A percentile compares a stretch with the other conserved stretches of the same genome.
phyloP scores from a whole-genome alignment of 2,113 vertebrate species.

The Paratilapia polleni region DNA sequence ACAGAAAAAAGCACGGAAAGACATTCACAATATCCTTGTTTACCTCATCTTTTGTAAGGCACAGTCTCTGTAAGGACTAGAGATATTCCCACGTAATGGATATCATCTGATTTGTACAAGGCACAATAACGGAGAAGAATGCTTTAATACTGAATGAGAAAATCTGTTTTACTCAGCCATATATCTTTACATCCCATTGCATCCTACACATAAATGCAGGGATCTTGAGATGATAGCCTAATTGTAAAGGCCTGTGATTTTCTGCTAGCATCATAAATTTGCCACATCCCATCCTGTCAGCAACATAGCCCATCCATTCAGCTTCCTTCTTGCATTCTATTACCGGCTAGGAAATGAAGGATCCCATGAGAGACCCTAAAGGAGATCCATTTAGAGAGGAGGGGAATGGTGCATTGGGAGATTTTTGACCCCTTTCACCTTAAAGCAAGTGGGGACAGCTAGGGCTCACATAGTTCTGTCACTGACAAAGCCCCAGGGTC shows the following conservation, averaged over 20 bases:
- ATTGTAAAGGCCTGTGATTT: conserved; percentile 56
- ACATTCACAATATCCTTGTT: not conserved
- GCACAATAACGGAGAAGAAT: conserved; percentile 42
- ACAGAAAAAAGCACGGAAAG: not conserved
- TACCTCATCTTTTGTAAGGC: not conserved
- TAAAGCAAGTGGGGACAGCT: conserved; percentile 40
- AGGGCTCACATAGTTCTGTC: conserved; percentile 48
- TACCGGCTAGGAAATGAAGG: conserved; percentile 61
- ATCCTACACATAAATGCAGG: conserved; percentile 39
- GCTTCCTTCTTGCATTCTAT: conserved; percentile 58
- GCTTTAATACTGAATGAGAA: conserved; percentile 57
- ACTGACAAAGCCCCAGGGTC: conserved; percentile 49
- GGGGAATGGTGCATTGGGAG: conserved; percentile 42
- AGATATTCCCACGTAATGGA: conserved; percentile 21
- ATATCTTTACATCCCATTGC: conserved; percentile 61
- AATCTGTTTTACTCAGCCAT: conserved; percentile 46
- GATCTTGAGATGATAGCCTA: conserved; percentile 42
- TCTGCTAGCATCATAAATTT: conserved; percentile 64
- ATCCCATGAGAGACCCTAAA: conserved; percentile 62
- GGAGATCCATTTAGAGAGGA: conserved; percentile 60
- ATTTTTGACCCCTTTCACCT: conserved; percentile 62
- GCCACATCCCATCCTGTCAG: conserved; percentile 48
- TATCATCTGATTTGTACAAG: conserved; percentile 36
- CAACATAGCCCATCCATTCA: conserved; percentile 50
- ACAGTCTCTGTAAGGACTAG: conserved; percentile 4